phyloP scores from a whole-genome alignment of 2,113 vertebrate species.

The Rattus norvegicus region GRCr8 NC_086036.1:76977001-76977500 shows the following conservation, averaged over 20 bases:
- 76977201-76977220: not conserved
- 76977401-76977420: not conserved
- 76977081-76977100: not conserved
- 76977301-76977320: not conserved
- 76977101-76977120: not conserved
- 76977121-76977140: not conserved
- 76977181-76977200: not conserved
- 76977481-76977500: not conserved
- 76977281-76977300: not conserved
- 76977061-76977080: too few species aligned
- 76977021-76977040: too few species aligned
- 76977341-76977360: not conserved
- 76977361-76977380: not conserved
- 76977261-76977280: not conserved
- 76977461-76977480: not conserved
- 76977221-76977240: not conserved
- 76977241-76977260: not conserved
- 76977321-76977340: not conserved
- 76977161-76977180: not conserved
- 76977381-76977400: not conserved
- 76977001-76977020: not conserved
- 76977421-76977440: not conserved
- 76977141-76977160: not conserved
- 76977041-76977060: not conserved
- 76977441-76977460: too few species aligned